Evolutionary conservation across 2,113 vertebrate species (phyloP).

Genomic region (Brienomyrus longianalis): DNA sequence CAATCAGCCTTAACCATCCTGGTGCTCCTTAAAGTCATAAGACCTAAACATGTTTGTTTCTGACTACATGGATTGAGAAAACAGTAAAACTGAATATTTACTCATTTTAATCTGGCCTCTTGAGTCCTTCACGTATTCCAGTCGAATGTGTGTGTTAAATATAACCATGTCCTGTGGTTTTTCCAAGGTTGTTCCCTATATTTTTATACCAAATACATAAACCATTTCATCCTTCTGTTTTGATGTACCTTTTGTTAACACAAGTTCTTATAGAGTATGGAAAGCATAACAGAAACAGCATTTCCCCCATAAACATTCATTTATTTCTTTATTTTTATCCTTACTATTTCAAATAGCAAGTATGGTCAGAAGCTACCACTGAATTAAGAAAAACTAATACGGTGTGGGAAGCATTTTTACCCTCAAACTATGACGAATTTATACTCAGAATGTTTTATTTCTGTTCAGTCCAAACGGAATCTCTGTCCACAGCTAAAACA

Average conservation of each 20-base stretch:
- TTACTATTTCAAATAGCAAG: not conserved
- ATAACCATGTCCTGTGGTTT: not conserved
- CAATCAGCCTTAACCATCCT: not conserved
- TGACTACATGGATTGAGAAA: not conserved
- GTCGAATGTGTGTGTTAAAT: not conserved
- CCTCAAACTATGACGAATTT: not conserved
- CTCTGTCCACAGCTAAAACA: not conserved
- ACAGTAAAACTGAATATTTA: not conserved
- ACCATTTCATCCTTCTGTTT: not conserved
- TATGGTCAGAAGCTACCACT: not conserved
- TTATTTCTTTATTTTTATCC: not conserved
- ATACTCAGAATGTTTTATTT: not conserved
- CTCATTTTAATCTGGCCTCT: not conserved
- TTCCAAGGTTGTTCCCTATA: not conserved
- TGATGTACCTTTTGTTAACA: not conserved
- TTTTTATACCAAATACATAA: not conserved
- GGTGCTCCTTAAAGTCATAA: not conserved
- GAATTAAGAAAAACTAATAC: not conserved
- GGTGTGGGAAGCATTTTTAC: not conserved
- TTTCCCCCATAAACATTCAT: slow-evolving; percentile 4
- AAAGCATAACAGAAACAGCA: slow-evolving; percentile 1
- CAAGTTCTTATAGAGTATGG: not conserved
- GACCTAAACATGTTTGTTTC: not conserved
- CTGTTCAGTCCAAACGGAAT: not conserved
- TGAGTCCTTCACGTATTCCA: slow-evolving; percentile 13